Evolutionary conservation across 2,888 invertebrate genomes (phyloP).

Genomic region (Gnatocerus cornutus): DNA sequence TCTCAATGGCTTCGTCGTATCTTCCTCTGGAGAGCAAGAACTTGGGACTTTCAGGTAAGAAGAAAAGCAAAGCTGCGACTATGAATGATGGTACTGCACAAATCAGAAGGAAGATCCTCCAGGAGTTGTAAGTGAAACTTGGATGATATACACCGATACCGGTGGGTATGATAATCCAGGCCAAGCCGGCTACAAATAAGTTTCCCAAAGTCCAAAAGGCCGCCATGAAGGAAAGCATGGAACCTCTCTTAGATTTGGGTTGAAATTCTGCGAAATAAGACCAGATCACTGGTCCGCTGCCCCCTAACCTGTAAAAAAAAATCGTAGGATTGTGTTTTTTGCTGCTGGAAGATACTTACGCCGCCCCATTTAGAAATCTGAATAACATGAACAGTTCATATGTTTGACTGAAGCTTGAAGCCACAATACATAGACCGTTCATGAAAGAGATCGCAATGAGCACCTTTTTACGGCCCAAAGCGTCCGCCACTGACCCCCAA

Average conservation of each 20-base stretch:
- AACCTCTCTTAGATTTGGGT: slow-evolving; percentile 90
- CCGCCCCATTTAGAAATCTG: slow-evolving; percentile 93
- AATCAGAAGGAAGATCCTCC: slow-evolving; percentile 92
- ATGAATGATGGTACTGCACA: slow-evolving; percentile 92
- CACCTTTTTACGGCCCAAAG: slow-evolving; percentile 89
- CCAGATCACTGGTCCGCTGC: slow-evolving; percentile 95
- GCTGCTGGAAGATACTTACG: slow-evolving; percentile 79
- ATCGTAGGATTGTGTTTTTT: neutral
- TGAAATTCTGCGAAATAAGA: slow-evolving; percentile 97
- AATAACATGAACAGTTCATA: slow-evolving; percentile 92
- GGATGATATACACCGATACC: slow-evolving; percentile 81
- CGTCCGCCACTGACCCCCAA: slow-evolving; percentile 94
- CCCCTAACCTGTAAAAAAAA: slow-evolving; percentile 80
- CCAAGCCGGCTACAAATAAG: slow-evolving; percentile 90
- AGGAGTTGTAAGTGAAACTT: slow-evolving; percentile 89
- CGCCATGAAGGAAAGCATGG: slow-evolving; percentile 95
- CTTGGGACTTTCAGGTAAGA: slow-evolving; percentile 93
- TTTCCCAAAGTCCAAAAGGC: slow-evolving; percentile 97
- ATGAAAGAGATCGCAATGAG: slow-evolving; percentile 92
- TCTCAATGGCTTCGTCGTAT: slow-evolving; percentile 86
- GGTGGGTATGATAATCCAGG: slow-evolving; percentile 84
- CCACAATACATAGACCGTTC: slow-evolving; percentile 92
- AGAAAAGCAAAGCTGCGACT: slow-evolving; percentile 86
- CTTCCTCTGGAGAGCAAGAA: slow-evolving; percentile 87
- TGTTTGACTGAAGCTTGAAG: slow-evolving; percentile 91